Conservation (phyloP, 2,888 invertebrate species). For the Pasiphila rectangulata region DNA sequence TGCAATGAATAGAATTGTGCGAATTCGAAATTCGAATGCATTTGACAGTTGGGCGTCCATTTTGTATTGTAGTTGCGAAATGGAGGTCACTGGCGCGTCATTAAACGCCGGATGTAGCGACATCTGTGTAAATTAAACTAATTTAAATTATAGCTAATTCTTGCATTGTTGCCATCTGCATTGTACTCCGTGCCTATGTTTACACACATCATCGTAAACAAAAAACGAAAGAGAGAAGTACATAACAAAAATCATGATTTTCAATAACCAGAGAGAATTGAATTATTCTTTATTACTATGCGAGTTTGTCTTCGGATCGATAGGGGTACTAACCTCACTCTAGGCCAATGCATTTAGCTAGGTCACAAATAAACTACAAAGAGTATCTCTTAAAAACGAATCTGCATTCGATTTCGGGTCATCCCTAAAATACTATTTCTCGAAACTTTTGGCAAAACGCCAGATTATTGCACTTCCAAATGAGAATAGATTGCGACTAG, state of each 20-base stretch:
- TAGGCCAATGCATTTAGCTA: background rate
- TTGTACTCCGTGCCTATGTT: conserved; percentile 5
- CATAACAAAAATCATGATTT: no score
- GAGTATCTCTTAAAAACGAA: conserved; percentile 18
- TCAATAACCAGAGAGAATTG: no score
- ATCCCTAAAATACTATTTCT: conserved; percentile 29
- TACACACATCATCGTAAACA: no score
- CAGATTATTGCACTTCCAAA: conserved; percentile 29
- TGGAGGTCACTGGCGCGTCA: conserved; percentile 45
- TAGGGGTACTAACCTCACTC: background rate
- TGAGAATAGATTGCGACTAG: conserved; percentile 25
- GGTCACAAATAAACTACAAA: background rate
- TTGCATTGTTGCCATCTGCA: conserved; percentile 30
- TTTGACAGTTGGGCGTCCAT: conserved; percentile 67
- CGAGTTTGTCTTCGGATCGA: background rate
- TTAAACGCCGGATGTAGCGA: conserved; percentile 32
- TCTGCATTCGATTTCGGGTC: conserved; percentile 27
- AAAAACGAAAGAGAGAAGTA: no score
- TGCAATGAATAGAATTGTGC: conserved; percentile 48
- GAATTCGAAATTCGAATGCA: conserved; percentile 49
- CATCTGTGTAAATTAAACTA: conserved; percentile 35
- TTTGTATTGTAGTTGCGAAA: conserved; percentile 58
- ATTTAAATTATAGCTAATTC: conserved; percentile 28
- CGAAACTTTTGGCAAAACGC: conserved; percentile 30
- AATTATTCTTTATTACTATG: no score